Base-by-base conservation (phyloP, 2,797 vertebrate genomes). In the Loriculus beryllinus region DNA sequence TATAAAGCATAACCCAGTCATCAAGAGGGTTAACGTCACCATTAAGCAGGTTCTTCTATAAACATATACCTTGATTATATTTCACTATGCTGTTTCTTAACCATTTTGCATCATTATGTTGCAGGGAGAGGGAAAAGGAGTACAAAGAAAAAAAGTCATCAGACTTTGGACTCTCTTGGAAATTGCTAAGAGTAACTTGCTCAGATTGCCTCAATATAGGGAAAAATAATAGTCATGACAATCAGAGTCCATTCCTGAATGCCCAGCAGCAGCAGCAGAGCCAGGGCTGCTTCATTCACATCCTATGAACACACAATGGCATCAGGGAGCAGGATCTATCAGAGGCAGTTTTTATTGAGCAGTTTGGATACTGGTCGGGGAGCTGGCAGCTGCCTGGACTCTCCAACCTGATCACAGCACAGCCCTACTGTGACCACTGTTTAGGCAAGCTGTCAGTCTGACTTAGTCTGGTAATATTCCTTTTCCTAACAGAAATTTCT, bases 251-350 rank as follows among this genome's bases (percentile, higher is more conserved):
- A 2, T 52, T 2, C 18, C 40, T 63, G 43, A 9, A 17, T 65
- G 11, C 21, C 39, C 2, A 10, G 56, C 33, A 0, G 18, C 57
- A n/a, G 23, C 62, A 84, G 35, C 59, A 76, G 21, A 72, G 8
- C 35, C 39, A 65, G 26, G 1, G 4, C 11, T 15, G 29, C 1
- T 0, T 31, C 33, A 75, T 31, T 6, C 10, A 72, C 1, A 1
- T 3, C 5, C 26, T 69, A 5, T 14, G 28, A 79, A 76, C 25
- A 28, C 39, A 6, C 65, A 35, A 8, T 6, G 10, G 17, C 23
- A 56, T 45, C 26, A 39, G 18, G 47, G 39, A 59, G 19, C 67
- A 67, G 17, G 10, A 67, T 28, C 6, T 21, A 31, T 8, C 23
- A 23, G 5, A 29, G 12, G 6, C 1, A 6, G 40, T 12, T 60